Conservation (phyloP, 2,113 vertebrate genomes). For the Hiodon tergisus region DNA sequence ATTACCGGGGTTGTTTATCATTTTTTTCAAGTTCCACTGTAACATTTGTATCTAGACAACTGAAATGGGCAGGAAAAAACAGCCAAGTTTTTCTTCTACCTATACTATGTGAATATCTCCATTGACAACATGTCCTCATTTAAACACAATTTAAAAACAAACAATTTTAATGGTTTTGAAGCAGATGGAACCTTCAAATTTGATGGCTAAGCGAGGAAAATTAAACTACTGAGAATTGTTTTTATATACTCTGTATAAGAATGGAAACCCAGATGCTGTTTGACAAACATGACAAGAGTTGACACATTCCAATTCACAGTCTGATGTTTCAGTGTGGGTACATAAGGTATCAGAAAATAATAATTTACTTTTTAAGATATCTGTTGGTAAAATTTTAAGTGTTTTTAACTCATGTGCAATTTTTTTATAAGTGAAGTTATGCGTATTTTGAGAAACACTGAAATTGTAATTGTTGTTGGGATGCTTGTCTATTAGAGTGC, state of each 20-base stretch:
- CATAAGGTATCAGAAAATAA: not conserved
- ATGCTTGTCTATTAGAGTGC: not conserved
- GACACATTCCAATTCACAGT: not conserved
- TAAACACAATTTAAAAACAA: not conserved
- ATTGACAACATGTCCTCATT: no score
- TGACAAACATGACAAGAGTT: not conserved
- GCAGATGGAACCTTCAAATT: slow-evolving; percentile 4
- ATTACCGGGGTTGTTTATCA: no score
- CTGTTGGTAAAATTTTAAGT: not conserved
- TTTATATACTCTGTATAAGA: not conserved
- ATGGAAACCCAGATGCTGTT: not conserved
- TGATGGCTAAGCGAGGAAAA: not conserved
- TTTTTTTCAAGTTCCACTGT: no score
- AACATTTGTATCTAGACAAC: no score
- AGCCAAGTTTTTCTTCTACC: no score
- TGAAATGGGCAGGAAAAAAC: no score
- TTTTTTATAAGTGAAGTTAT: not conserved
- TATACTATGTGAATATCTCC: no score
- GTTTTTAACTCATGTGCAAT: not conserved
- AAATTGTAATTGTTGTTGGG: not conserved
- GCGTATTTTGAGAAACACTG: not conserved
- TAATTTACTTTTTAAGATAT: not conserved
- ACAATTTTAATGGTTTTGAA: not conserved
- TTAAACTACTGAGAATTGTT: not conserved
- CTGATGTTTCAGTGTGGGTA: not conserved